Base-by-base conservation (phyloP, 2,797 vertebrate genomes). In the Sebastes goodei region DNA sequence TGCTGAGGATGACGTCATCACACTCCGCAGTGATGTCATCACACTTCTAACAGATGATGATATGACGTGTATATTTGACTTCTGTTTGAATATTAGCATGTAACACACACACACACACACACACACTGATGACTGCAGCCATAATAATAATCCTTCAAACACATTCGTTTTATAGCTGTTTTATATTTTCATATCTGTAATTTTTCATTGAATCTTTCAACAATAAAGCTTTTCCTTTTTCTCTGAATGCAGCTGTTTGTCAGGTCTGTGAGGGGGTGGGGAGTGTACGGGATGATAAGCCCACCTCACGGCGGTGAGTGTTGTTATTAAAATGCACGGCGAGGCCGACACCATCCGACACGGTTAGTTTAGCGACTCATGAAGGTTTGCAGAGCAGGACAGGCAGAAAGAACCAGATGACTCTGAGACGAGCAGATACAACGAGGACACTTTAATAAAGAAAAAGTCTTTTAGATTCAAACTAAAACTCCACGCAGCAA, bases 1-100 rank as follows among this genome's bases (percentile, higher is more conserved):
- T 94, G 94, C 86, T 92, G 72, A 94, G 57, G 71, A 78, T 62
- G 63, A 81, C 15, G 23, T 42, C n/a, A 61, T 33, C 7, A 4
- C 15, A 21, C 11, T 25, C 3, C 1, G 23, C 14, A 33, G 3
- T 65, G 67, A 68, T 4, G 25, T 79, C 63, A 74, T 78, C 35
- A 49, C 52, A 69, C 65, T 62, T 20, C 59, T n/a, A 23, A 66
- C 10, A 17, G 61, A 65, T 63, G 64, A 64, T 33, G 57, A 78
- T 62, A 82, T 79, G 25, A 71, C 17, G 30, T 69, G 17, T 15
- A 71, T 15, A n/a, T 62, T 38, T 72, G 52, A 68, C 46, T 72
- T 71, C n/a, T 80, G 57, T 81, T 80, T 84, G 68, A 75, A 71
- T 88, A 52, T 80, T 81, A 75, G 66, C 77, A 5, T 74, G 17